Evolutionary conservation across 2,797 vertebrate genomes (phyloP), one percentile per base, ranked within the genome.

Genomic region (Fistularia tabacaria): DNA sequence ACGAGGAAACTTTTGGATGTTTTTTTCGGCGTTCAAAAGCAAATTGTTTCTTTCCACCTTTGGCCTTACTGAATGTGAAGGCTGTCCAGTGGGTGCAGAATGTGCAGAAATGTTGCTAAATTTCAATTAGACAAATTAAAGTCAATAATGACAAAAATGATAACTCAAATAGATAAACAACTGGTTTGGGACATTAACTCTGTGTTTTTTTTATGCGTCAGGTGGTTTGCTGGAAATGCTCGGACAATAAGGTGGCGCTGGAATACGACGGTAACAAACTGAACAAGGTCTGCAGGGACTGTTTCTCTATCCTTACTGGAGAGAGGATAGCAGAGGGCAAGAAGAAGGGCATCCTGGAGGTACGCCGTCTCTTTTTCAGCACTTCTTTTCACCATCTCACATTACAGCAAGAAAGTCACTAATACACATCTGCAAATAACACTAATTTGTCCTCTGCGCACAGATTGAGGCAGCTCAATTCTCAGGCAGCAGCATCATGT

Each of bases 161-260:
- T 2, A 25, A 25, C 5, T 25, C 5, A 25, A 25, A 25, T 25
- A 25, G 5, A 25, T 25, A 25, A 25, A 25, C 25, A 25, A 25
- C 2, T 25, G 25, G 25, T 25, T 25, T 25, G 25, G 25, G 25
- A 25, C 5, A 25, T 25, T 25, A 25, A 25, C 5, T 25, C 25
- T 25, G 25, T 25, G 6, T 42, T 7, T 25, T n/a, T 3, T 51
- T 7, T n/a, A 40, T 1, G 13, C 7, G 38, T 14, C 71, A 99
- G 97, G 97, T 99, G 80, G 97, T 99, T 54, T 99, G 97, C 80
- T 96, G 92, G 92, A 99, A 98, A 77, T 99, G 97, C 80, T 99
- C 97, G 0, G 97, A 99, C 81, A 93, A 97, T 59, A 98, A 98
- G 80, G 94, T 88, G 38, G 65, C 86, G 3, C 92, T 99, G 0